Evolutionary conservation across 1,140 invertebrate genomes (phyloP).

Genomic region (Apocrypta bakeri): DNA sequence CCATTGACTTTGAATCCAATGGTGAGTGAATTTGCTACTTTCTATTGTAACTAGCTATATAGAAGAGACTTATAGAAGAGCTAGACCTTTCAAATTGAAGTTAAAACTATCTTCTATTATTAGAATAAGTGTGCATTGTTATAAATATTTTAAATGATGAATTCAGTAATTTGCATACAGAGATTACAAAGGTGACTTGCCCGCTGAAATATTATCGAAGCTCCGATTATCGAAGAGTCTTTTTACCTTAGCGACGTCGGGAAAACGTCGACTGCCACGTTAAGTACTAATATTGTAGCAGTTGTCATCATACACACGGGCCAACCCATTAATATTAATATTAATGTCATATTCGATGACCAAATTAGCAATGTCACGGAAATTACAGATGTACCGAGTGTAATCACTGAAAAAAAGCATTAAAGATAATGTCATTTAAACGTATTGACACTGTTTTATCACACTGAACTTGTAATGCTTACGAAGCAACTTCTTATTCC

Average conservation of each 20-base stretch:
- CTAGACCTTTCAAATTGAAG: too few relatives aligned
- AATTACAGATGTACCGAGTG: slow-evolving; percentile 52
- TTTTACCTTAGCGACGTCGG: slow-evolving; percentile 75
- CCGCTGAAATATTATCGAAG: too few relatives aligned
- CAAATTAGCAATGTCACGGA: slow-evolving; percentile 55
- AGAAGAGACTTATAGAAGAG: too few relatives aligned
- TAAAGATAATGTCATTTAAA: not conserved
- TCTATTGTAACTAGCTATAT: too few relatives aligned
- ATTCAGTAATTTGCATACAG: too few relatives aligned
- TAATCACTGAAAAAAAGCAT: slow-evolving; percentile 27
- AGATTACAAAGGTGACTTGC: too few relatives aligned
- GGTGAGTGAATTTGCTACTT: too few relatives aligned
- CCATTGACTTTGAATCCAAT: too few relatives aligned
- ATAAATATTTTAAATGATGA: too few relatives aligned
- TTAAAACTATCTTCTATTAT: too few relatives aligned
- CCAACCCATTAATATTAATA: slow-evolving; percentile 72
- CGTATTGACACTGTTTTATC: not conserved
- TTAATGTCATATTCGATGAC: slow-evolving; percentile 55
- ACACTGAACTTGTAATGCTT: slow-evolving; percentile 49
- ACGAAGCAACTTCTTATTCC: slow-evolving; percentile 64
- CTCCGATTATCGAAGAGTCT: not conserved
- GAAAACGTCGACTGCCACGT: slow-evolving; percentile 76
- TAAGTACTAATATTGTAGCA: slow-evolving; percentile 73
- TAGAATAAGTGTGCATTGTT: too few relatives aligned
- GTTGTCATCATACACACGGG: slow-evolving; percentile 75